These are phyloP conservation scores for Uria lomvia DNA, from an alignment of 2,113 vertebrate species.

Conservation along the genomic window DNA sequence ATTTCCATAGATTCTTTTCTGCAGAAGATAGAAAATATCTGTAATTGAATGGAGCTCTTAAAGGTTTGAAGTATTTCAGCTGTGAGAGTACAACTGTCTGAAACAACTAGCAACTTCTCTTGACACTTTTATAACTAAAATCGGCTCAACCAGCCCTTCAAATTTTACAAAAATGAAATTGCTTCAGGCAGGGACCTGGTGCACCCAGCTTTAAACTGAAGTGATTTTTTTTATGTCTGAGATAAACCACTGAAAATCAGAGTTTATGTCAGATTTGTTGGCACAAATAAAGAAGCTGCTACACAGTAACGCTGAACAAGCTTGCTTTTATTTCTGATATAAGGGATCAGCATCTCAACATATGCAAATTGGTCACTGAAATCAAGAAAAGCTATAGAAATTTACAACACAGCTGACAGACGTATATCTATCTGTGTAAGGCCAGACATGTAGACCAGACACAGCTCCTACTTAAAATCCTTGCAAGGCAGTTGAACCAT, in stretches of 20 bases:
- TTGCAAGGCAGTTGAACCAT: background rate
- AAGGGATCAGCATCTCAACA: background rate
- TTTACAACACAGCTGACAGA: background rate
- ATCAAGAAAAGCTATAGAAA: background rate
- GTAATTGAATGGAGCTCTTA: background rate
- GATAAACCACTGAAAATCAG: background rate
- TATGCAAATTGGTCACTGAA: background rate
- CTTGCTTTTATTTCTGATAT: background rate
- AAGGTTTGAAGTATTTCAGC: background rate
- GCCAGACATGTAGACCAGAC: background rate
- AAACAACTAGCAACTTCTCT: background rate
- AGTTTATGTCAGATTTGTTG: background rate
- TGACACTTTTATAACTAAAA: slow-evolving; percentile 9
- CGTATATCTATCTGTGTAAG: background rate
- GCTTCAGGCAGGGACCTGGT: background rate
- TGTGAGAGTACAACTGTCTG: background rate
- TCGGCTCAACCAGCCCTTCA: background rate
- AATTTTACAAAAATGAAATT: background rate
- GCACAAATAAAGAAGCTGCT: background rate
- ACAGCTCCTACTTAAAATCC: background rate
- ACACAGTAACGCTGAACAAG: background rate
- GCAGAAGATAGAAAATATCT: background rate
- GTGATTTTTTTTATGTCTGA: background rate
- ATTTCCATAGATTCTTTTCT: background rate
- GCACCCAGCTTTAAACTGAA: background rate